phyloP scores from a whole-genome alignment of 2,888 invertebrate genomes.

The Ochlodes sylvanus region DNA sequence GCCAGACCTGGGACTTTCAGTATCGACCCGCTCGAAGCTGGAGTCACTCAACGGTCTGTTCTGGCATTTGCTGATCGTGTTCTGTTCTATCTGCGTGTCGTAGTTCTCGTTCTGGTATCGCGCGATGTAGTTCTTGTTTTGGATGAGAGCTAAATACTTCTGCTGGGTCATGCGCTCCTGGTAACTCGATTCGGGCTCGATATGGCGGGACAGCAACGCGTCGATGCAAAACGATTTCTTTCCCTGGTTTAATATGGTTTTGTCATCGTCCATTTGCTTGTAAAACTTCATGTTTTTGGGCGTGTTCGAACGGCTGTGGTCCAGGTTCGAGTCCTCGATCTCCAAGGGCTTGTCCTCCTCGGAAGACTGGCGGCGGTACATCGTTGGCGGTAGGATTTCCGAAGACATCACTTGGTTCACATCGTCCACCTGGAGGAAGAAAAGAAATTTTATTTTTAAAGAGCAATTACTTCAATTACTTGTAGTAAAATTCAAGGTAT shows the following conservation, averaged over 20 bases:
- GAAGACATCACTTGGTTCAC: constrained; percentile 55
- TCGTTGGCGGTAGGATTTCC: constrained; percentile 56
- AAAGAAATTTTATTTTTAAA: not conserved
- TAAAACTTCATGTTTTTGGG: constrained; percentile 75
- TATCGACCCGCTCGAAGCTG: constrained; percentile 49
- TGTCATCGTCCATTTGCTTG: constrained; percentile 62
- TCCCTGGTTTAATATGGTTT: constrained; percentile 66
- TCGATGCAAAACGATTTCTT: constrained; percentile 96
- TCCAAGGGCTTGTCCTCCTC: constrained; percentile 66
- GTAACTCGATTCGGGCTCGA: constrained; percentile 61
- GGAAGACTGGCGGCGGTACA: constrained; percentile 66
- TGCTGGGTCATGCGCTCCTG: constrained; percentile 71
- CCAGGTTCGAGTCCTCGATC: constrained; percentile 69
- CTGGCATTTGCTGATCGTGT: constrained; percentile 71
- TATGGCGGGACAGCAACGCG: constrained; percentile 89
- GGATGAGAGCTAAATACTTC: constrained; percentile 69
- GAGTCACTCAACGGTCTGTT: constrained; percentile 46
- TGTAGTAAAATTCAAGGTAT: too few species aligned
- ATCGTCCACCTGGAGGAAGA: constrained; percentile 44
- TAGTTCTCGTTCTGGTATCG: constrained; percentile 73
- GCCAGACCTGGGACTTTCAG: constrained; percentile 64
- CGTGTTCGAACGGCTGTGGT: constrained; percentile 67
- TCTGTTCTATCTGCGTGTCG: constrained; percentile 76
- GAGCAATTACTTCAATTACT: too few species aligned
- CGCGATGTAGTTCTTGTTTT: constrained; percentile 74